A percentile compares a stretch with the other conserved stretches of the same genome.
Conservation (phyloP, 2,797 vertebrate genomes). For the Botia almorhae region DNA sequence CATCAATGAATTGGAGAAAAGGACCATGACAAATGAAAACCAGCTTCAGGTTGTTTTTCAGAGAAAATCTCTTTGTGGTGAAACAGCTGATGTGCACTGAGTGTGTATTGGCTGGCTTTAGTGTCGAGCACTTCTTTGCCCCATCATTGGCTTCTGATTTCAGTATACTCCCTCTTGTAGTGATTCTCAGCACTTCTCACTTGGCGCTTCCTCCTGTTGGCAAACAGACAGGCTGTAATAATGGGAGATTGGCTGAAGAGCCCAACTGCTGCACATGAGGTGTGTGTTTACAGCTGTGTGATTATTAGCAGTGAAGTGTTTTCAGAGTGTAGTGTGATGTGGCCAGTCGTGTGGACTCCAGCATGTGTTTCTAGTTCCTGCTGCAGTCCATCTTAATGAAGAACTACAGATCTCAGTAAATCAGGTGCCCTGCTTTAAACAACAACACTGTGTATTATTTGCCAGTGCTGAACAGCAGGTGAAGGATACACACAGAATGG, state of each 20-base stretch:
- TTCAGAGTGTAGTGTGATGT: no score
- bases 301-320: no score
- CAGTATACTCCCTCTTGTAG: slow-evolving; percentile 24
- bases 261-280: no score
- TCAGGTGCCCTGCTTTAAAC: slow-evolving; percentile 3
- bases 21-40: slow-evolving; percentile 4
- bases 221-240: background rate
- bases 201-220: background rate
- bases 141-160: slow-evolving; percentile 28
- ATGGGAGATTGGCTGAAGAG: background rate
- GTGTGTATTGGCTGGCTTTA: slow-evolving; percentile 36
- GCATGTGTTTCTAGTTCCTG: background rate
- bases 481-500: slow-evolving; percentile 61
- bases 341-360: no score
- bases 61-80: background rate
- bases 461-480: slow-evolving; percentile 24
- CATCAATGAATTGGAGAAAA: background rate
- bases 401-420: slow-evolving; percentile 47
- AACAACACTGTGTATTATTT: background rate
- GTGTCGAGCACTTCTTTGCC: slow-evolving; percentile 32
- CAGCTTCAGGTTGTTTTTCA: slow-evolving; percentile 4
- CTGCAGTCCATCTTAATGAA: slow-evolving; percentile 19
- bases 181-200: slow-evolving; percentile 44
- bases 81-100: slow-evolving; percentile 46
- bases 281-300: background rate